Percentiles rank a stretch among this genome's conserved stretches.
phyloP scores from a whole-genome alignment of 2,113 vertebrate species.

The rabbit (Oryctolagus cuniculus) region DNA sequence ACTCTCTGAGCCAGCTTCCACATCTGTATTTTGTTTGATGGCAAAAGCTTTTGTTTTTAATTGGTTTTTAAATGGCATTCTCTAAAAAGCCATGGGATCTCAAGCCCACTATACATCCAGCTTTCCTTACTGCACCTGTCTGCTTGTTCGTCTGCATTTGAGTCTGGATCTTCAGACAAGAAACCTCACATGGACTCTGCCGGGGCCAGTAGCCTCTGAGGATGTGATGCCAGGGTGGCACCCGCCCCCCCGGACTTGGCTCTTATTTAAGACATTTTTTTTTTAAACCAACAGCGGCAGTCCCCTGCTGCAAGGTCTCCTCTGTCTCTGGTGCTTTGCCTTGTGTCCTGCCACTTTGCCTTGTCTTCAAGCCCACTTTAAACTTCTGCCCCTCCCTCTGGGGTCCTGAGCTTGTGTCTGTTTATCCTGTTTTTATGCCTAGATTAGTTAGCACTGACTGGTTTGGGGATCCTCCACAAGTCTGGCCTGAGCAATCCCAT shows the following conservation, averaged over 20 bases:
- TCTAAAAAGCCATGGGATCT: neutral
- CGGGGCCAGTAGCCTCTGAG: no score
- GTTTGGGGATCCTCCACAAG: neutral
- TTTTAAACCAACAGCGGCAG: no score
- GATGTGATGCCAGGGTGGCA: neutral
- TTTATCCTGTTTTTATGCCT: neutral
- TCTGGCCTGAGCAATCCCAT: neutral
- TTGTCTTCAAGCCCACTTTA: neutral
- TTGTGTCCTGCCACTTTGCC: neutral
- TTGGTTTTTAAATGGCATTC: neutral
- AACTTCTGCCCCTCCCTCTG: neutral
- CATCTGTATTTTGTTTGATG: neutral
- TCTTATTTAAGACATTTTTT: neutral
- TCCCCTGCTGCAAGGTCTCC: accelerated
- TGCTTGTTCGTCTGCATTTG: neutral
- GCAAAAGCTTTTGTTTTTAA: constrained; percentile 12
- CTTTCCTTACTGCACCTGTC: neutral
- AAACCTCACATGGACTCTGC: neutral
- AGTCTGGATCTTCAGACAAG: neutral
- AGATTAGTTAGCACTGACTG: neutral
- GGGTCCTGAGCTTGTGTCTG: neutral
- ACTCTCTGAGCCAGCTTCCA: neutral
- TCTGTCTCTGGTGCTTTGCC: neutral
- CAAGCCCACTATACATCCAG: neutral
- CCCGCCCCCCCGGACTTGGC: neutral